phyloP scores from a whole-genome alignment of 2,113 vertebrate genomes.

The Protobothrops mucrosquamatus region DNA sequence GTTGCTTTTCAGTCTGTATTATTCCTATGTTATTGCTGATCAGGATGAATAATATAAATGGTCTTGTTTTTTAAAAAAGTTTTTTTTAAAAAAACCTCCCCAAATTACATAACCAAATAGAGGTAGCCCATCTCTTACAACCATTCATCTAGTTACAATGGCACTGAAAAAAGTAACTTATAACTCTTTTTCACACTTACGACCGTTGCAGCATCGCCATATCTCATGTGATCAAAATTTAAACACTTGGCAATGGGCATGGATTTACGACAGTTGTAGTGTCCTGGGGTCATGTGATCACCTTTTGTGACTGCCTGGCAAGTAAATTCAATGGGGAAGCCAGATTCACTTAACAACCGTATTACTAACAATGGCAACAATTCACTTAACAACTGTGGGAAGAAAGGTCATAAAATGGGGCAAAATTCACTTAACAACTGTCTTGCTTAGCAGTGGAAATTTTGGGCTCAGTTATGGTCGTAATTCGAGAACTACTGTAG shows the following conservation, averaged over 20 bases:
- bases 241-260: background rate
- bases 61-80: background rate
- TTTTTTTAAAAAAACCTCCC: too few species aligned
- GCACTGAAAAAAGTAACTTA: background rate
- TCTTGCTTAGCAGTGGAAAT: background rate
- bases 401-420: background rate
- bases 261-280: background rate
- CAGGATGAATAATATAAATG: background rate
- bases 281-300: background rate
- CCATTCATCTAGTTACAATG: background rate
- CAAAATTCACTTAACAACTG: background rate
- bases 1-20: background rate
- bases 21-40: background rate
- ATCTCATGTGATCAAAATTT: background rate
- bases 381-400: background rate
- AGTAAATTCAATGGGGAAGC: background rate
- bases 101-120: background rate
- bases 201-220: background rate
- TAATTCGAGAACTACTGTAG: background rate
- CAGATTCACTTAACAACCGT: background rate
- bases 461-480: background rate
- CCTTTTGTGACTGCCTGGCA: background rate
- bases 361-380: background rate
- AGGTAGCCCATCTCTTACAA: too few species aligned
- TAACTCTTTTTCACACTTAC: background rate